Conservation (phyloP, 2,113 vertebrate species). For the Typhlomys cinereus region DNA sequence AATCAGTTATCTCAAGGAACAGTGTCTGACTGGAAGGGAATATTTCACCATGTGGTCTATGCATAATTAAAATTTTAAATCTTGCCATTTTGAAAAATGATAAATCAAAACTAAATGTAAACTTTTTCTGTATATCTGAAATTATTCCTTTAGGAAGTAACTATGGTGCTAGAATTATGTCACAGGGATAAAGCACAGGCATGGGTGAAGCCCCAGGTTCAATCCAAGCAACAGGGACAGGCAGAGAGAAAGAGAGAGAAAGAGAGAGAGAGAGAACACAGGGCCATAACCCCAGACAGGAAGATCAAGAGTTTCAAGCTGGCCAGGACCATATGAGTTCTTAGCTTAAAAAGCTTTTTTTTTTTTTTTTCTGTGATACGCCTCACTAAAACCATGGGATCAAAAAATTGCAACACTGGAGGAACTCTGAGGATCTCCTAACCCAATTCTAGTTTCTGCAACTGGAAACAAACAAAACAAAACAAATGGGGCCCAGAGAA, state of each 20-base stretch:
- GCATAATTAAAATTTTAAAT: slow-evolving; percentile 34
- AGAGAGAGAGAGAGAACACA: too few relatives aligned
- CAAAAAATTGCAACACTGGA: background rate
- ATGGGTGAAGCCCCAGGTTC: background rate
- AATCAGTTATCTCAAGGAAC: background rate
- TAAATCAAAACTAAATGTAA: slow-evolving; percentile 18
- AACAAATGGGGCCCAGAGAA: background rate
- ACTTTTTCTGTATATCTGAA: slow-evolving; percentile 3
- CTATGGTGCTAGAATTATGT: background rate
- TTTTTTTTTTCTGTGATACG: background rate
- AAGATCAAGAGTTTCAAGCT: background rate
- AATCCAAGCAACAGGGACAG: too few relatives aligned
- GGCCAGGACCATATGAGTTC: background rate
- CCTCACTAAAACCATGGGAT: background rate
- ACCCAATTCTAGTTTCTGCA: background rate
- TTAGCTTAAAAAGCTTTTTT: too few relatives aligned
- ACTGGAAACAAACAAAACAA: background rate
- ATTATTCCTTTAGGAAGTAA: slow-evolving; percentile 3
- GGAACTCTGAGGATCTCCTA: background rate
- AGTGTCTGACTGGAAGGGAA: background rate
- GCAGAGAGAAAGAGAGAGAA: too few relatives aligned
- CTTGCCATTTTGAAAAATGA: slow-evolving; percentile 28
- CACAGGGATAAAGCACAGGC: background rate
- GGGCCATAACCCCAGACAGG: background rate
- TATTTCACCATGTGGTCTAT: background rate